Evolutionary conservation across 2,797 vertebrate genomes (phyloP), one percentile per base, ranked within the genome.

Genomic region (Vireo griseus): DNA sequence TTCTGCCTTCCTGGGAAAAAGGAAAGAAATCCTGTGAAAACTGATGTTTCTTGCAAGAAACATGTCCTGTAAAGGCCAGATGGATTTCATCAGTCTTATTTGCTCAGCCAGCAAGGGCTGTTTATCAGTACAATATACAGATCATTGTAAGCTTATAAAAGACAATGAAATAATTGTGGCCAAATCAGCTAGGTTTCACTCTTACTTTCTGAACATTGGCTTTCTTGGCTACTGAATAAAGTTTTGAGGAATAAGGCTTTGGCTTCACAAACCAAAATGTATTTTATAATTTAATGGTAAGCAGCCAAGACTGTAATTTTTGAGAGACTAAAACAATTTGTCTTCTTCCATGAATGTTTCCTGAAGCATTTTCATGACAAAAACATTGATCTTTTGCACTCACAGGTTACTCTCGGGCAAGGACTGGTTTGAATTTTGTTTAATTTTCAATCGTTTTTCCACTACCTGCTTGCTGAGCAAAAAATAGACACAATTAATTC

Each of bases 161-260:
- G 68, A 61, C 25, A 63, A 72, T 58, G 9, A 81, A 90, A 66
- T 76, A 88, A 61, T 71, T 75, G 48, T 90, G 73, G 62, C 16
- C 42, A 61, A 69, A 74, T 15, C 73, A 40, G 48, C 61, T 71
- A 91, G 59, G 40, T 91, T 90, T 81, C 76, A 84, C 24, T 84
- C 61, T 39, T 78, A 39, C 37, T 96, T 87, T 75, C 72, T 69
- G 19, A 89, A 45, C 35, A 5, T 13, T 59, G 26, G 7, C 25
- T 72, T 90, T 92, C 79, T 77, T 96, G 91, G 63, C 74, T 77
- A 20, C 37, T 57, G 25, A 73, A 92, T 86, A 95, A 94, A 94
- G 62, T 92, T 90, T 92, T 75, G 42, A 69, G 33, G 37, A 89
- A 77, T 73, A 44, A 71, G 85, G 29, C 47, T 82, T 95, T 88